phyloP scores from a whole-genome alignment of 2,113 vertebrate species.

The Choloepus hoffmanni region DNA sequence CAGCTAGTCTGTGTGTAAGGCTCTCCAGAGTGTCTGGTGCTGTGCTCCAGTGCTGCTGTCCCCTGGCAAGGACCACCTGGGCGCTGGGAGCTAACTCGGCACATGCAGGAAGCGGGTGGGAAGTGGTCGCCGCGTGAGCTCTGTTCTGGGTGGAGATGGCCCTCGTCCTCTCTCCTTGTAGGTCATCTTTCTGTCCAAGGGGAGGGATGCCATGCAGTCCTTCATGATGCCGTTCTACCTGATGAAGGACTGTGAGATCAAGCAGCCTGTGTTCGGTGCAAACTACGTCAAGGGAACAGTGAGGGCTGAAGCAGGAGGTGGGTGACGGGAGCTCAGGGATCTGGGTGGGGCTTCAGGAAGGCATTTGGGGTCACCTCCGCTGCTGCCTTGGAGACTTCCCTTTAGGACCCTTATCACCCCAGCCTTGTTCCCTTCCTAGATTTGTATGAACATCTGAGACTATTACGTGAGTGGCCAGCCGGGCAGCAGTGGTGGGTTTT shows the following conservation, averaged over 20 bases:
- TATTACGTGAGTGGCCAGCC: conserved; percentile 15
- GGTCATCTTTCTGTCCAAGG: conserved; percentile 97
- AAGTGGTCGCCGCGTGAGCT: accelerated
- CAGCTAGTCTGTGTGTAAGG: neutral
- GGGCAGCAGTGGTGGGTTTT: neutral
- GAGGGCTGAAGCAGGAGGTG: conserved; percentile 94
- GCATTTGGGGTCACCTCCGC: neutral
- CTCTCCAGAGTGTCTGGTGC: accelerated
- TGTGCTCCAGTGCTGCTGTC: neutral
- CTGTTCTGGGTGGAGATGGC: neutral
- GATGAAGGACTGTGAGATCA: conserved; percentile 97
- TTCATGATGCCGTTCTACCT: conserved; percentile 99
- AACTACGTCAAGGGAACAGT: conserved; percentile 96
- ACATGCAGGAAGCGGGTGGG: neutral
- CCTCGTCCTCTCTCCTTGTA: conserved; percentile 76
- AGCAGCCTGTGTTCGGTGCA: conserved; percentile 97
- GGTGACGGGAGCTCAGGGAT: conserved; percentile 76
- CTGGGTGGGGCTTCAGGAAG: neutral
- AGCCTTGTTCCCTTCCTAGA: neutral
- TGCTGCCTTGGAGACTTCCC: neutral
- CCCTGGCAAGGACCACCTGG: neutral
- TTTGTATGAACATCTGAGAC: neutral
- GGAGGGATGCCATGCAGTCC: conserved; percentile 93
- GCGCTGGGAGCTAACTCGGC: accelerated
- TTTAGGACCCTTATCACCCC: neutral